Evolutionary conservation across 2,797 vertebrate genomes (phyloP).

Genomic region (Xenops minutus): DNA sequence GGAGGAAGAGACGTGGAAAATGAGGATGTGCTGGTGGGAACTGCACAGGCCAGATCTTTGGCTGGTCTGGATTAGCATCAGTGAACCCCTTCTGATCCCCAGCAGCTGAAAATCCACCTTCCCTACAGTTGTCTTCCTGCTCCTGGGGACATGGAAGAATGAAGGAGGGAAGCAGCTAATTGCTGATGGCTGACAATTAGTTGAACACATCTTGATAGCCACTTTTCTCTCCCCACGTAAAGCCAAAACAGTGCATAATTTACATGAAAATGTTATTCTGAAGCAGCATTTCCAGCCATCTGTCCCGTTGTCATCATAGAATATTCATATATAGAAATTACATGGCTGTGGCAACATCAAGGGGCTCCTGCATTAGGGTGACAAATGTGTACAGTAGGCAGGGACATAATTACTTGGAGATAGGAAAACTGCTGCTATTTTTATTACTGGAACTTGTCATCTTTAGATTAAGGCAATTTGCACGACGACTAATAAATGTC

Average conservation of each 20-base stretch:
- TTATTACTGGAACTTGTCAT: constrained; percentile 51
- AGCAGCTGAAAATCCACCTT: neutral
- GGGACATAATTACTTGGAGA: constrained; percentile 27
- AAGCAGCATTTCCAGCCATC: constrained; percentile 71
- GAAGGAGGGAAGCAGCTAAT: constrained; percentile 22
- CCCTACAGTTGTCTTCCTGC: neutral
- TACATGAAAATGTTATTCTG: constrained; percentile 69
- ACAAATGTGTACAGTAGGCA: constrained; percentile 66
- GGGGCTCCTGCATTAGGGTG: constrained; percentile 54
- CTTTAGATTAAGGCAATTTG: constrained; percentile 69
- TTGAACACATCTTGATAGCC: neutral
- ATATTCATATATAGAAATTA: constrained; percentile 72
- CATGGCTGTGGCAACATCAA: constrained; percentile 57
- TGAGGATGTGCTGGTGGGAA: neutral
- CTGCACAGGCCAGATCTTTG: neutral
- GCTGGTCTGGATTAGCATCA: neutral
- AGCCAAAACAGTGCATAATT: constrained; percentile 57
- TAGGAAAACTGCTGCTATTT: constrained; percentile 44
- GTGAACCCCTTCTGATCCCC: neutral
- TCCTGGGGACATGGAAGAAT: neutral
- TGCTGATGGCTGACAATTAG: constrained; percentile 61
- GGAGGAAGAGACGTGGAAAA: neutral
- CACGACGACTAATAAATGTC: constrained; percentile 27
- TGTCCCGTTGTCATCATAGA: constrained; percentile 66
- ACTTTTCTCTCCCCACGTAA: constrained; percentile 25